Evolutionary conservation across 1,140 invertebrate species (phyloP).

Genomic region (Subanguina moxae): DNA sequence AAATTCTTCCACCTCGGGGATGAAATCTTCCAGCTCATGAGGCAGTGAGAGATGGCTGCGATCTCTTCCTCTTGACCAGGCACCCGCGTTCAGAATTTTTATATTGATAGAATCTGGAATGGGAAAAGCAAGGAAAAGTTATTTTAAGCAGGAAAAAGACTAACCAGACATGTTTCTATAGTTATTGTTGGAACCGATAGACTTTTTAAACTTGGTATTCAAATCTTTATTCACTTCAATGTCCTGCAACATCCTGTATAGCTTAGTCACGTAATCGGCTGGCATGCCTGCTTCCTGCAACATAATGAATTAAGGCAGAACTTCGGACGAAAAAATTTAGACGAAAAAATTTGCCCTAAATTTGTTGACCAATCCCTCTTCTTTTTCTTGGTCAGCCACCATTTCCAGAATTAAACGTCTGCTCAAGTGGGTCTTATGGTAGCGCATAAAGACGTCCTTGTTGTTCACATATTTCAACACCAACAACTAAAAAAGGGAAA

Average conservation of each 20-base stretch:
- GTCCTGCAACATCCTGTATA: slow-evolving; percentile 86
- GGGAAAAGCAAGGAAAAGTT: background rate
- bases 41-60: slow-evolving; percentile 89
- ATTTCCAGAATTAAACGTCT: slow-evolving; percentile 87
- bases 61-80: slow-evolving; percentile 85
- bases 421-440: slow-evolving; percentile 96
- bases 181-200: slow-evolving; percentile 56
- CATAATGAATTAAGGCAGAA: slow-evolving; percentile 12
- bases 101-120: slow-evolving; percentile 64
- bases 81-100: slow-evolving; percentile 93
- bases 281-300: slow-evolving; percentile 85
- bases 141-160: slow-evolving; percentile 8
- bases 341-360: slow-evolving; percentile 61
- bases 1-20: slow-evolving; percentile 83
- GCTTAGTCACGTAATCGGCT: slow-evolving; percentile 96
- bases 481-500: background rate
- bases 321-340: slow-evolving; percentile 1
- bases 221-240: slow-evolving; percentile 82
- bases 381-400: slow-evolving; percentile 96
- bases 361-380: slow-evolving; percentile 90
- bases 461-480: slow-evolving; percentile 88
- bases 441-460: slow-evolving; percentile 99
- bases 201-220: slow-evolving; percentile 62
- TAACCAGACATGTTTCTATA: slow-evolving; percentile 20
- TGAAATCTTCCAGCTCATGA: slow-evolving; percentile 89